Evolutionary conservation across 2,888 invertebrate species (phyloP).

Genomic region (Lithophane leautieri): DNA sequence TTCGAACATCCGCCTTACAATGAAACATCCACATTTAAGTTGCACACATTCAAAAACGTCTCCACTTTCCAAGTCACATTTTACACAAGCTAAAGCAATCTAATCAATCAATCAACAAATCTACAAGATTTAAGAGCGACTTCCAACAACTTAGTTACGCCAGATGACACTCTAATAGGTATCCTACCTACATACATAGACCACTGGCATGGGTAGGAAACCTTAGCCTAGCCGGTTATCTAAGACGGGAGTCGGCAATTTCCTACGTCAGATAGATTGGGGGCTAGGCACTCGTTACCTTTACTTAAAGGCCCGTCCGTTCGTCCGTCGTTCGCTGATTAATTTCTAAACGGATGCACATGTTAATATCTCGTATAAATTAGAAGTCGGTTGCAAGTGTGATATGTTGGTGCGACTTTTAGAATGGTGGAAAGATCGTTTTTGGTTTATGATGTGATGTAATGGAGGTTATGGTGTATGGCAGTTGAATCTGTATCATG

Average conservation of each 20-base stretch:
- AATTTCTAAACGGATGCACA: slow-evolving; percentile 78
- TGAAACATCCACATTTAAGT: no score
- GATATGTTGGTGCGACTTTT: slow-evolving; percentile 34
- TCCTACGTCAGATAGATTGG: slow-evolving; percentile 87
- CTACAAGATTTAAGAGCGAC: slow-evolving; percentile 43
- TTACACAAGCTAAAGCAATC: slow-evolving; percentile 11
- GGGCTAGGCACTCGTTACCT: slow-evolving; percentile 78
- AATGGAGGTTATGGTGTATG: slow-evolving; percentile 12
- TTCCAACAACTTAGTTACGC: slow-evolving; percentile 50
- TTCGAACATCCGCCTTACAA: not conserved
- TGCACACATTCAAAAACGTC: not conserved
- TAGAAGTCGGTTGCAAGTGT: slow-evolving; percentile 62
- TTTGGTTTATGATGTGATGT: slow-evolving; percentile 14
- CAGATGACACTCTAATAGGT: slow-evolving; percentile 69
- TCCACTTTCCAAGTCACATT: not conserved
- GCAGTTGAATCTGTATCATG: slow-evolving; percentile 12
- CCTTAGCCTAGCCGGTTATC: slow-evolving; percentile 80
- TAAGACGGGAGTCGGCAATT: slow-evolving; percentile 88
- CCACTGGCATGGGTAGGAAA: slow-evolving; percentile 60
- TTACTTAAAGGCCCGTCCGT: slow-evolving; percentile 74
- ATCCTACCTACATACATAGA: slow-evolving; percentile 47
- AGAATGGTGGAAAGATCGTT: slow-evolving; percentile 24
- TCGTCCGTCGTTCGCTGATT: slow-evolving; percentile 76
- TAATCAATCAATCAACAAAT: slow-evolving; percentile 50
- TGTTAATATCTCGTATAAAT: slow-evolving; percentile 75